Evolutionary conservation across 2,113 vertebrate species (phyloP).

Genomic region (Probosciger aterrimus): DNA sequence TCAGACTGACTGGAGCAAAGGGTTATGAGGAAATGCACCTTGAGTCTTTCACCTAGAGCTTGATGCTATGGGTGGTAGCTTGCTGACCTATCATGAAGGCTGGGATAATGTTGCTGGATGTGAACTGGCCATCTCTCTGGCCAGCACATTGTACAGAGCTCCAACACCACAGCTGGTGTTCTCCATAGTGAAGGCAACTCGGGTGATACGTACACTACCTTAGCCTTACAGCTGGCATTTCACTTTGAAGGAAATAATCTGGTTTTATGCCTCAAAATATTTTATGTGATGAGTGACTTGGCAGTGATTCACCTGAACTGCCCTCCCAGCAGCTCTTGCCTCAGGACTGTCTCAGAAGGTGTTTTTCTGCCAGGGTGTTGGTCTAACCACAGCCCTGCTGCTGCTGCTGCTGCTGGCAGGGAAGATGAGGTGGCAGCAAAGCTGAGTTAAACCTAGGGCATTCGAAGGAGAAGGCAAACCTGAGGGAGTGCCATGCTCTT

Average conservation of each 20-base stretch:
- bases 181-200: background rate
- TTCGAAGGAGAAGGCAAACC: background rate
- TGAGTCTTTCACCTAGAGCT: background rate
- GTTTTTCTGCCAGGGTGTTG: background rate
- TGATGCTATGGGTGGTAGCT: background rate
- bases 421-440: background rate
- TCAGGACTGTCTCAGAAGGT: background rate
- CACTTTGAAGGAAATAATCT: background rate
- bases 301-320: background rate
- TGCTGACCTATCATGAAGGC: background rate
- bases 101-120: background rate
- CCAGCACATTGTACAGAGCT: background rate
- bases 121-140: background rate
- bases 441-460: background rate
- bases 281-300: background rate
- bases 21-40: background rate
- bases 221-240: background rate
- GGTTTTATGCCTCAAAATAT: background rate
- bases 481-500: background rate
- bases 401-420: background rate
- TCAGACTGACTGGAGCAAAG: background rate
- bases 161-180: background rate
- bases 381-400: background rate
- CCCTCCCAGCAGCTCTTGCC: background rate
- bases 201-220: rapidly evolving